Conservation (phyloP, 2,888 invertebrate genomes). For the Tiliacea citrago region DNA sequence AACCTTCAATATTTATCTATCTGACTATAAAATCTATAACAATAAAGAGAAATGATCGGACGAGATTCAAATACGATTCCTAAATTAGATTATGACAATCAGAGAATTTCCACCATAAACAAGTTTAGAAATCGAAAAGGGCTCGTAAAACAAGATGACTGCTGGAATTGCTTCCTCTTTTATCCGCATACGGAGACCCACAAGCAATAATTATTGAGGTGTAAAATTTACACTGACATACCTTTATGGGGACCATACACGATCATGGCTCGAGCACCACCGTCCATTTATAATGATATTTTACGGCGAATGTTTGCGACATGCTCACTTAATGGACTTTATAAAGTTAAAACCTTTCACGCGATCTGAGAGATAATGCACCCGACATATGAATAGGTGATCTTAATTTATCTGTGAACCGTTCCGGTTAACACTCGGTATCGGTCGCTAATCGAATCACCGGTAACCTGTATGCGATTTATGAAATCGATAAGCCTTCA, state of each 20-base stretch:
- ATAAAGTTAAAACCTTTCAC: constrained; percentile 83
- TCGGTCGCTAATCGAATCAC: constrained; percentile 85
- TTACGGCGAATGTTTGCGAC: constrained; percentile 82
- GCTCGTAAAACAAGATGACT: constrained; percentile 82
- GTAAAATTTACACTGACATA: constrained; percentile 85
- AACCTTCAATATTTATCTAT: constrained; percentile 31
- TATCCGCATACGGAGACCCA: constrained; percentile 73
- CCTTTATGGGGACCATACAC: constrained; percentile 76
- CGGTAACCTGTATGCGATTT: constrained; percentile 83
- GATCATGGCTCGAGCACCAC: constrained; percentile 54
- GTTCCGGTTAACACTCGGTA: constrained; percentile 84
- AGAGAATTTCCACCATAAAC: constrained; percentile 77
- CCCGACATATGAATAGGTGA: constrained; percentile 88
- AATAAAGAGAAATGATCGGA: constrained; percentile 41
- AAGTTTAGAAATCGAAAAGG: constrained; percentile 81
- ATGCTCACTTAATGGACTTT: constrained; percentile 84
- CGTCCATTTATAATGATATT: constrained; percentile 78
- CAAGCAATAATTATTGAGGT: constrained; percentile 83
- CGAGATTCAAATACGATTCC: constrained; percentile 62
- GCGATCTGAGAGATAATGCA: constrained; percentile 83
- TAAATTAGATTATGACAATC: constrained; percentile 72
- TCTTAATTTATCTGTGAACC: constrained; percentile 88
- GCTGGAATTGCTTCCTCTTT: constrained; percentile 84
- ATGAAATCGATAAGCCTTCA: constrained; percentile 78
- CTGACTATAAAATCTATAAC: constrained; percentile 46